Evolutionary conservation across 2,888 invertebrate genomes (phyloP).

Genomic region (Diaphora mendica): DNA sequence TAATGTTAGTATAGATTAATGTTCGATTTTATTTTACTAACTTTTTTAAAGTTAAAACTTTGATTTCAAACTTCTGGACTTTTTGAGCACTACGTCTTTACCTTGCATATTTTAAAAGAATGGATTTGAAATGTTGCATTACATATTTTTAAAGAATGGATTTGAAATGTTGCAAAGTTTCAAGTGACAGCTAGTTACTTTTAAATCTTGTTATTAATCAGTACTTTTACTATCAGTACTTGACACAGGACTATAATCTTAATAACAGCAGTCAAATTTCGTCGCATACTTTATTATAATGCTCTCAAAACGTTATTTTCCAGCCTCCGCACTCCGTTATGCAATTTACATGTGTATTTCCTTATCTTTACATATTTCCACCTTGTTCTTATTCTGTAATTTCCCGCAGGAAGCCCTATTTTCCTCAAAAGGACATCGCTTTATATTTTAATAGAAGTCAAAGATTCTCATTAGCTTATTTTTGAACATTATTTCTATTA

Average conservation of each 20-base stretch:
- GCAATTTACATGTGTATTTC: slow-evolving; percentile 15
- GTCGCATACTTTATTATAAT: neutral
- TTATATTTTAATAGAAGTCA: neutral
- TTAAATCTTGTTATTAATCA: neutral
- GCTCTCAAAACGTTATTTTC: neutral
- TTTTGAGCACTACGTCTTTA: neutral
- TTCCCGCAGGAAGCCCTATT: slow-evolving; percentile 14
- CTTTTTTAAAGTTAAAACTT: neutral
- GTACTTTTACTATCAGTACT: neutral
- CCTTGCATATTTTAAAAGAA: neutral
- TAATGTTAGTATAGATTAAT: too few species aligned
- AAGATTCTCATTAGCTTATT: neutral
- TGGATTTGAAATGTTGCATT: neutral
- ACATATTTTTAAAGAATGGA: neutral
- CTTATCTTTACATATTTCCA: slow-evolving; percentile 3
- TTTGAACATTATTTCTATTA: neutral
- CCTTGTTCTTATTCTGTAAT: slow-evolving; percentile 6
- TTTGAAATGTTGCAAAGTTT: too few species aligned
- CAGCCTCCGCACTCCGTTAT: neutral
- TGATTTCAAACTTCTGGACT: neutral
- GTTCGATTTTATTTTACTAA: too few species aligned
- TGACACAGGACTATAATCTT: neutral
- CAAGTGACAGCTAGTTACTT: neutral
- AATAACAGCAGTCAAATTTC: neutral
- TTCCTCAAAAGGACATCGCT: neutral